Evolutionary conservation across 2,113 vertebrate genomes (phyloP).

Genomic region (Piprites chloris): DNA sequence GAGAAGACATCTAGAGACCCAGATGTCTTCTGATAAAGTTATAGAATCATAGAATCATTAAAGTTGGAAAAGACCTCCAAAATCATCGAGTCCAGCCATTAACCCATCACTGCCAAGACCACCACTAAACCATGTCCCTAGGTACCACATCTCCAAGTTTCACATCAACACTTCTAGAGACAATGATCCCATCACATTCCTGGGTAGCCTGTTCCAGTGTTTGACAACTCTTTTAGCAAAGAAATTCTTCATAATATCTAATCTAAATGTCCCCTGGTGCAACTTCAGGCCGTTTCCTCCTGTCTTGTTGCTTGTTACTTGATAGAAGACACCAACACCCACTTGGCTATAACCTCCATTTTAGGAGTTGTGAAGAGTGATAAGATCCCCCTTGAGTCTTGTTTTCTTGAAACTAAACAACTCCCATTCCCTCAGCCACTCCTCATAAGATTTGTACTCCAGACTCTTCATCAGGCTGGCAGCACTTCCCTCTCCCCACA

Average conservation of each 20-base stretch:
- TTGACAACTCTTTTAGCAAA: neutral
- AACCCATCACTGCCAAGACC: neutral
- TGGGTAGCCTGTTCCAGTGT: neutral
- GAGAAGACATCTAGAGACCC: neutral
- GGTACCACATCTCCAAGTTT: neutral
- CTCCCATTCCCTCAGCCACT: neutral
- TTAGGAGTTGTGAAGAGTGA: neutral
- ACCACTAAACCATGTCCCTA: neutral
- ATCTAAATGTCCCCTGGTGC: neutral
- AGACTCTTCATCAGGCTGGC: neutral
- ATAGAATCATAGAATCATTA: neutral
- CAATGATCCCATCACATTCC: neutral
- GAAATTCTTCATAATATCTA: neutral
- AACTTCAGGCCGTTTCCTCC: neutral
- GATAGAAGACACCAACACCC: neutral
- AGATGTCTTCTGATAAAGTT: neutral
- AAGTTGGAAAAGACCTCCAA: neutral
- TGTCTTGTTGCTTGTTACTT: neutral
- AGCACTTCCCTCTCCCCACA: neutral
- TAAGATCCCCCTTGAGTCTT: neutral
- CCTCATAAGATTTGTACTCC: neutral
- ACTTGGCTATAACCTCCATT: fast-evolving
- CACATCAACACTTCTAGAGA: neutral
- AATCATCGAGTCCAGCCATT: neutral
- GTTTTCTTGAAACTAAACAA: neutral